These are phyloP conservation scores for Dendrolimus pini DNA, from an alignment of 2,888 invertebrate species.

Conservation along the genomic window DNA sequence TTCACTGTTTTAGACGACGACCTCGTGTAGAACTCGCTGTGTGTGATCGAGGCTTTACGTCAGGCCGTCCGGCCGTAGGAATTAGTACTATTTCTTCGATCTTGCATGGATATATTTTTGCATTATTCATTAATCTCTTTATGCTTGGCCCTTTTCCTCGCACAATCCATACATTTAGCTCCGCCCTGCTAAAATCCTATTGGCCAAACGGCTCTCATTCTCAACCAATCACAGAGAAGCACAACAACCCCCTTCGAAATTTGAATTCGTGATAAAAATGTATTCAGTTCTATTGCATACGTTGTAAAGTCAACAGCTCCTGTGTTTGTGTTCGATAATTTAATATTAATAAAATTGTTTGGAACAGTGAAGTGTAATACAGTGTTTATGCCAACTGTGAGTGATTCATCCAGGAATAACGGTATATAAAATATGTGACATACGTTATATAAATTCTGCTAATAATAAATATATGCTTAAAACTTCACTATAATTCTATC, in stretches of 20 bases:
- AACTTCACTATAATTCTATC: too few relatives aligned
- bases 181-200: conserved; percentile 25
- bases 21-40: too few relatives aligned
- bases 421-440: conserved; percentile 16
- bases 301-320: not conserved
- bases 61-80: too few relatives aligned
- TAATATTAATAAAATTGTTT: not conserved
- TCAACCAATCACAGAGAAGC: conserved; percentile 37
- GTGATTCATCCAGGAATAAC: conserved; percentile 32
- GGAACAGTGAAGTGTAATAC: conserved; percentile 5
- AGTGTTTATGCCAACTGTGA: conserved; percentile 59
- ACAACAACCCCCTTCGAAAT: conserved; percentile 46
- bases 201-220: conserved; percentile 25
- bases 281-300: not conserved
- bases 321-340: not conserved
- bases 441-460: too few relatives aligned
- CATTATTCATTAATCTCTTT: too few relatives aligned
- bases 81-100: too few relatives aligned
- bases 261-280: conserved; percentile 26
- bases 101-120: too few relatives aligned
- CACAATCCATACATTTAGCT: conserved; percentile 3
- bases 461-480: too few relatives aligned
- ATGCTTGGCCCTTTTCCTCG: too few relatives aligned
- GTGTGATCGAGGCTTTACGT: too few relatives aligned
- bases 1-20: too few relatives aligned